Percentiles rank a stretch among this genome's conserved stretches.
Evolutionary conservation across 2,797 vertebrate species (phyloP).

Genomic region (Amazona ochrocephala): DNA sequence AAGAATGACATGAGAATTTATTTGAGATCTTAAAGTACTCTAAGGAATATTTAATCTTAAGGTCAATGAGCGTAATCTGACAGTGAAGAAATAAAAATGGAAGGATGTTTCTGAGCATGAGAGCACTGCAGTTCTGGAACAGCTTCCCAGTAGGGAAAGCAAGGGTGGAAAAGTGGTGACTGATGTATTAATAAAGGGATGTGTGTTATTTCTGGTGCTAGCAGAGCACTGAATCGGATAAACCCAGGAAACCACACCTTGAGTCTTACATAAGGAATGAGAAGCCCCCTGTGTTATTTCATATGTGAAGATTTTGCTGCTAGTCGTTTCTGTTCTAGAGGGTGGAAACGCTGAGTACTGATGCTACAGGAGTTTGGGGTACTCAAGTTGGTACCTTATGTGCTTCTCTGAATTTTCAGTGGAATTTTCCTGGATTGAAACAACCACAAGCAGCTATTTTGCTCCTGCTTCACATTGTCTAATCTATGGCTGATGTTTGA

Average conservation of each 20-base stretch:
- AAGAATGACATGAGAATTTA: not conserved
- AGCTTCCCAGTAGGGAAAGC: not conserved
- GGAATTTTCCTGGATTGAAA: not conserved
- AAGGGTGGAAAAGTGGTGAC: not conserved
- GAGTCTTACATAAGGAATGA: not conserved
- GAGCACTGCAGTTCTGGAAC: not conserved
- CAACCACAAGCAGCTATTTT: not conserved
- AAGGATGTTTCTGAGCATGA: not conserved
- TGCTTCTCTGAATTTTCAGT: not conserved
- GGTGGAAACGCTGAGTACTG: not conserved
- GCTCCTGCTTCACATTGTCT: not conserved
- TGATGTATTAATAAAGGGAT: not conserved
- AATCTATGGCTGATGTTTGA: not conserved
- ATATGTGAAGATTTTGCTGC: not conserved
- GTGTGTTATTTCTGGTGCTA: not conserved
- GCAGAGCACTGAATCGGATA: not conserved
- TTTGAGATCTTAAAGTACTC: not conserved
- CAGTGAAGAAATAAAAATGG: not conserved
- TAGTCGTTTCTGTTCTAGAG: not conserved
- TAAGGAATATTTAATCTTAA: not conserved
- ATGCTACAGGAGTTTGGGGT: not conserved
- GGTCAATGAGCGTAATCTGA: not conserved
- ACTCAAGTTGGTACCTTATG: rapidly evolving
- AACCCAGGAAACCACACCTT: not conserved
- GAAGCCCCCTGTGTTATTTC: not conserved